Evolutionary conservation across 64 coral and sea anemone genomes (phyloP), one percentile per base, ranked within the genome.

Genomic region (Actinia tenebrosa): DNA sequence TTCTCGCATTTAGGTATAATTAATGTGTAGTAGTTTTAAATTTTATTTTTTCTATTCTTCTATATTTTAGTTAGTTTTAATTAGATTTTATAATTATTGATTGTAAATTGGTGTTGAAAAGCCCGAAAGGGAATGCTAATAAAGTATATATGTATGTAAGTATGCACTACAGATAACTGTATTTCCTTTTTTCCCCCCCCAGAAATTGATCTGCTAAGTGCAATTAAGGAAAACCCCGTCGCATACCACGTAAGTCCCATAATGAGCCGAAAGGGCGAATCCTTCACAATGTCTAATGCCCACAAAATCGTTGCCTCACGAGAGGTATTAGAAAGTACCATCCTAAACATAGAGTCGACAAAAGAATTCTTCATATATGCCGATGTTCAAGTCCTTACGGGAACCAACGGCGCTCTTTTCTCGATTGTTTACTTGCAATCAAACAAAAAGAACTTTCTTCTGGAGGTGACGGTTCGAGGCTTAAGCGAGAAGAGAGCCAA

Each of bases 351-450:
- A 16, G 89, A 91, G 50, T 52, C 89, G 18, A 86, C 75, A 19
- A 30, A 60, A 17, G 89, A 91, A 45, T 91, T 91, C 46, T 14
- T 91, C 1, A 86, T 91, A 37, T 86, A 80, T 46, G 27, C 83
- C 60, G 47, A 59, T 3, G 10, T 91, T 10, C 53, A 45, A 16
- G 20, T 71, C 17, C 7, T 87, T 2, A 54, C 78, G 20, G 23
- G 26, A 20, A 8, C 10, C 78, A 50, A 5, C 2, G 94, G 94
- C 19, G 68, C 88, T 1, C 53, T 96, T 8, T 96, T 96, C n/a
- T 96, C 94, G 14, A 92, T 96, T 64, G 77, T 81, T 16, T 91
- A 93, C n/a, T 30, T 44, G 22, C 71, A 66, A 22, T n/a, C 79
- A 3, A 81, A 25, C 5, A 47, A 45, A 68, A 92, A 61, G 43